Evolutionary conservation across 2,888 invertebrate species (phyloP).

Genomic region (Theodoxus fluviatilis): DNA sequence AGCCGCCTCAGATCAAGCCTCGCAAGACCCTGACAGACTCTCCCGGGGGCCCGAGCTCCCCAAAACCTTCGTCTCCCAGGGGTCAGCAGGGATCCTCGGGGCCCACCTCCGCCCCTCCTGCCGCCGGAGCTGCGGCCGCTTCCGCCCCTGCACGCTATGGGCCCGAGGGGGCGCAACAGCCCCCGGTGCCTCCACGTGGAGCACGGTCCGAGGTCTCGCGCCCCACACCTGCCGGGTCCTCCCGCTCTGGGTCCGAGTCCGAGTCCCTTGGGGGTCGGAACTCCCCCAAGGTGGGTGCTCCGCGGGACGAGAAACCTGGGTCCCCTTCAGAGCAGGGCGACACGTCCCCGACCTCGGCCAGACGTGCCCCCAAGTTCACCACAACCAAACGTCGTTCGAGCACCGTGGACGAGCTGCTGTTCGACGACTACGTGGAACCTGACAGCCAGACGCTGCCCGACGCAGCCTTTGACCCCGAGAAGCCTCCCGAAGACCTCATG

Average conservation of each 20-base stretch:
- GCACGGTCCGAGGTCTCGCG: no score
- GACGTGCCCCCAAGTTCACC: conserved; percentile 45
- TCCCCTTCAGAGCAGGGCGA: background rate
- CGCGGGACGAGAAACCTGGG: background rate
- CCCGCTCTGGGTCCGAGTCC: no score
- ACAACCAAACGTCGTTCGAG: conserved; percentile 52
- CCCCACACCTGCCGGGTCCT: no score
- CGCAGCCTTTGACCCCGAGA: conserved; percentile 28
- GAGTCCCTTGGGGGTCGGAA: no score
- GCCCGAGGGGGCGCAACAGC: no score
- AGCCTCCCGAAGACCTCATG: conserved; percentile 51
- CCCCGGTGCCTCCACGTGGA: no score
- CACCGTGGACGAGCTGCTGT: conserved; percentile 58
- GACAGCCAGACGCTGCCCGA: conserved; percentile 29
- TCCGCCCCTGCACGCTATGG: no score
- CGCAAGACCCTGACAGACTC: no score
- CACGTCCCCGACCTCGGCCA: background rate
- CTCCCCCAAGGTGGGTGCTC: background rate
- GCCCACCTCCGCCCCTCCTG: no score
- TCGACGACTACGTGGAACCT: conserved; percentile 54
- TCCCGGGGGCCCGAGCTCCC: conserved; percentile 24
- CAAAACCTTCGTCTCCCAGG: no score
- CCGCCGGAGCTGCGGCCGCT: no score
- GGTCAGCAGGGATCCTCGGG: background rate
- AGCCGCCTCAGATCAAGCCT: conserved; percentile 20